Conservation (phyloP, 1,140 invertebrate species). For the Ephestia elutella region DNA sequence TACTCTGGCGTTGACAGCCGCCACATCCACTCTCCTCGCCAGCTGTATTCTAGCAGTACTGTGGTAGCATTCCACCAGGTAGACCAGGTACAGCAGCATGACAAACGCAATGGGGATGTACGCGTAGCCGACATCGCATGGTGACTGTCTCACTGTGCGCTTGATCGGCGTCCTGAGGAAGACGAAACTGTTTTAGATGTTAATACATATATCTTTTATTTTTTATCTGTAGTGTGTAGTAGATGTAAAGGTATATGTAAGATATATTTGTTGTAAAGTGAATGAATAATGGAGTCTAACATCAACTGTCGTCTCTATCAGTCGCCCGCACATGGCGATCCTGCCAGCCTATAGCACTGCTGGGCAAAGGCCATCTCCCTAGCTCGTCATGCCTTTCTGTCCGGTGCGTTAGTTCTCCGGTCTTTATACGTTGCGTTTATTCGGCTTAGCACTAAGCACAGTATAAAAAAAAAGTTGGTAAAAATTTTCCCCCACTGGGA, state of each 20-base stretch:
- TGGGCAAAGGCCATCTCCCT: too few species aligned
- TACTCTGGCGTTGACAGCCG: slow-evolving; percentile 80
- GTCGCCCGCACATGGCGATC: too few species aligned
- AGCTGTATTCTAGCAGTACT: slow-evolving; percentile 80
- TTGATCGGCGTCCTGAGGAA: slow-evolving; percentile 76
- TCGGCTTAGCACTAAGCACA: too few species aligned
- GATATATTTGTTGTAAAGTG: too few species aligned
- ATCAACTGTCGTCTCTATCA: too few species aligned
- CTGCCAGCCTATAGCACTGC: too few species aligned
- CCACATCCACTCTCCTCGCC: slow-evolving; percentile 78
- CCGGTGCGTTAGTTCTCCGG: too few species aligned
- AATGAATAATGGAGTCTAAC: too few species aligned
- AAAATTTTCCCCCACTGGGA: too few species aligned
- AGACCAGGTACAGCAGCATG: slow-evolving; percentile 87
- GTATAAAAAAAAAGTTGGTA: too few species aligned
- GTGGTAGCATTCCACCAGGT: slow-evolving; percentile 91
- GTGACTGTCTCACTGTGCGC: slow-evolving; percentile 79
- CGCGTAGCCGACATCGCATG: slow-evolving; percentile 90
- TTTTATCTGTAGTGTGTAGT: background rate
- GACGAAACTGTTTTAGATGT: slow-evolving; percentile 29
- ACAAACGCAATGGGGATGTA: slow-evolving; percentile 90
- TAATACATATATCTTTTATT: background rate
- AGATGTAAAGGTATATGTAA: background rate
- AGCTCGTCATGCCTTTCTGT: too few species aligned
- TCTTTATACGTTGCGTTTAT: too few species aligned